phyloP scores from a whole-genome alignment of 2,888 invertebrate species.

The Anodontia alba region DNA sequence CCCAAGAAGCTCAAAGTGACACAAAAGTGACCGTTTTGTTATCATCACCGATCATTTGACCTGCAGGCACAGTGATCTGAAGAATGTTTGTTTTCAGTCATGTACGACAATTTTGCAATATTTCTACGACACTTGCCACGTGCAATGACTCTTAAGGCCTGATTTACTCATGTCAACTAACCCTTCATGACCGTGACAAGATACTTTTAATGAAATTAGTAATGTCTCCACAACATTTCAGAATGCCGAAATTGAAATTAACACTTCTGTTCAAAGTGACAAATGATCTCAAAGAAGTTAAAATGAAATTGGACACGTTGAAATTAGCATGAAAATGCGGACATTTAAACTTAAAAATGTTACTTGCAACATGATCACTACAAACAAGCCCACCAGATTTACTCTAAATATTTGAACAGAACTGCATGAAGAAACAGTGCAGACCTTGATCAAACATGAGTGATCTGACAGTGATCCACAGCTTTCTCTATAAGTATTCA shows the following conservation, averaged over 20 bases:
- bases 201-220: constrained; percentile 13
- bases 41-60: constrained; percentile 46
- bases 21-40: constrained; percentile 50
- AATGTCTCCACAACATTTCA: neutral
- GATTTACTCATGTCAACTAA: constrained; percentile 48
- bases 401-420: too few relatives aligned
- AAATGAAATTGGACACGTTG: too few relatives aligned
- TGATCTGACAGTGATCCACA: too few relatives aligned
- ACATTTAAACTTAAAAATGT: too few relatives aligned
- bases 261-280: neutral
- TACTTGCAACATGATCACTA: too few relatives aligned
- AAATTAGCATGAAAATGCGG: too few relatives aligned
- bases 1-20: constrained; percentile 27
- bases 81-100: constrained; percentile 33
- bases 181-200: constrained; percentile 22
- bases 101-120: constrained; percentile 41
- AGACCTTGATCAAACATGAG: too few relatives aligned
- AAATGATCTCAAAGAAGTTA: neutral
- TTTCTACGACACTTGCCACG: constrained; percentile 46
- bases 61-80: constrained; percentile 9
- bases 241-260: neutral
- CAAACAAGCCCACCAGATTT: too few relatives aligned
- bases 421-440: too few relatives aligned
- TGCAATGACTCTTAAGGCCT: constrained; percentile 34
- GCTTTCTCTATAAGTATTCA: too few relatives aligned